Conservation (phyloP, 2,797 vertebrate genomes). For the Peromyscus nudipes region DNA sequence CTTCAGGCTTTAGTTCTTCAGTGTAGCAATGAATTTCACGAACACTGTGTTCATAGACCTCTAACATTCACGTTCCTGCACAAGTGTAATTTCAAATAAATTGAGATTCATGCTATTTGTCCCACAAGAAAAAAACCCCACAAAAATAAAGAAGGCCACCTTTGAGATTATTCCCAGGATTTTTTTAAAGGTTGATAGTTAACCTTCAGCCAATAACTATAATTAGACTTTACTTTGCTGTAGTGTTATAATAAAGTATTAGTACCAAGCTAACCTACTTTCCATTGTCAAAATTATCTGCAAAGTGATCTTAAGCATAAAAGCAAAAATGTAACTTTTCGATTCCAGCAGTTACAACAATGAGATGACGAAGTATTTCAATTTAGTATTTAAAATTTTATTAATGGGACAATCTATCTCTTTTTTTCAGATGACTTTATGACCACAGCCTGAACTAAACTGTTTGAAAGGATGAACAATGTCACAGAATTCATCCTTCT, state of each 20-base stretch:
- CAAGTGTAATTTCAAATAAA: background rate
- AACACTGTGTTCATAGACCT: background rate
- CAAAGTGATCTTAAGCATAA: background rate
- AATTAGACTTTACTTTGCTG: background rate
- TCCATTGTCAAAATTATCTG: background rate
- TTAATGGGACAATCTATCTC: background rate
- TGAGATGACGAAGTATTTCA: background rate
- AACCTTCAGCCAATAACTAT: background rate
- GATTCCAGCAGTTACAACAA: background rate
- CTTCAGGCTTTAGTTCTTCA: background rate
- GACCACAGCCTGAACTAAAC: background rate
- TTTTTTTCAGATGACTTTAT: background rate
- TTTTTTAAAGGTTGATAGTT: background rate
- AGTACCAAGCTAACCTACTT: background rate
- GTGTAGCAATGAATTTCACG: background rate
- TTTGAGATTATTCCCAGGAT: background rate
- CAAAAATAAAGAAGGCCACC: background rate
- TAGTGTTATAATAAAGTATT: background rate
- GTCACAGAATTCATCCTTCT: conserved; percentile 73
- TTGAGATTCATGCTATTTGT: background rate
- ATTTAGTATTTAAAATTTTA: background rate
- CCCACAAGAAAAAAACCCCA: background rate
- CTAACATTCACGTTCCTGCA: background rate
- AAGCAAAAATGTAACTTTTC: background rate
- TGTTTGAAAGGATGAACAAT: background rate